Evolutionary conservation across 2,888 invertebrate species (phyloP), one percentile per base, ranked within the genome.

Genomic region (Noctua janthe): DNA sequence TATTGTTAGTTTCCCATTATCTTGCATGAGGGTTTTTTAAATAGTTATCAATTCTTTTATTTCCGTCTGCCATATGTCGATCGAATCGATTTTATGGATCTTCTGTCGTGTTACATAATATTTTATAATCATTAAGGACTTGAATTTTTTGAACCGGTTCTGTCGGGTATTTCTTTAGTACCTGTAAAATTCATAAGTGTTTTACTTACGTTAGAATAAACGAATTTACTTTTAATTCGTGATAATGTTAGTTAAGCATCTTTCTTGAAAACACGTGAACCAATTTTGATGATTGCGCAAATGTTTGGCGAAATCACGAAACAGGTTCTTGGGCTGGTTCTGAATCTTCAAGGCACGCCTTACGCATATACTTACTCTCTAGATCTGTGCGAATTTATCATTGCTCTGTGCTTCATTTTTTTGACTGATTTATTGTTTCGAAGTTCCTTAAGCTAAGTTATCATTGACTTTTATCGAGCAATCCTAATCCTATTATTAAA

Each of bases 1-100:
- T 87, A 87, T 88, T 90, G 83, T 88, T 82, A 80, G 87, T 91
- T 91, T 91, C 87, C 86, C 87, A 90, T 89, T 90, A 90, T 79
- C 81, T 78, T 87, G 85, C 88, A 94, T 94, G 93, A 83, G 94
- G 95, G 94, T 93, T 91, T 83, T 82, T 92, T 91, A 89, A 92
- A 93, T 93, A 92, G 87, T 92, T 92, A 93, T 92, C 92, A 89
- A 91, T 91, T 86, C 76, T 81, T 85, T 88, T 89, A 85, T 88
- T 88, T 80, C 84, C 86, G 86, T 81, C 77, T 67, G 72, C 85
- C 91, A 91, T 89, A 90, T 91, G 90, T 82, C 78, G 80, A 84
- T 88, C 84, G 81, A 81, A 89, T 88, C 86, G 80, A 89, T 89
- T 88, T 85, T 79, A 82, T 78, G 86, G 74, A 67, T 85, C 71